Evolutionary conservation across 2,113 vertebrate genomes (phyloP), one percentile per base, ranked within the genome.

Genomic region (Thomomys bottae): DNA sequence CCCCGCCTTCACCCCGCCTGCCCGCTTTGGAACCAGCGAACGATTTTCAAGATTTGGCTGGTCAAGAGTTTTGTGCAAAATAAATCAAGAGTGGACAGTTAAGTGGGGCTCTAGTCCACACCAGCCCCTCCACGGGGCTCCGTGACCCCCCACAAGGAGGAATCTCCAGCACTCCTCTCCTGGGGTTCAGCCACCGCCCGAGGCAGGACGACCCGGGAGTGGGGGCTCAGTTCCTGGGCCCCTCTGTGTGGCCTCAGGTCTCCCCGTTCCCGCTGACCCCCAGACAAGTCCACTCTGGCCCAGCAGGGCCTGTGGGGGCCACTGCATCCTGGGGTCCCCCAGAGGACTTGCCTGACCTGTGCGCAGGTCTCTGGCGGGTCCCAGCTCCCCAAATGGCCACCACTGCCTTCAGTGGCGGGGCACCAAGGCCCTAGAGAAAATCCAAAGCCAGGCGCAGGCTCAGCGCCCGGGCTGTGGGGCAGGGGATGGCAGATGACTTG

Each of bases 11-110:
- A 49, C 70, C 85, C 68, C 9, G 34, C 45, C 57, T 2, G 71
- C 63, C 57, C 15, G 32, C 61, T 79, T 57, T 38, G 88, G 90
- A 86, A 87, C 83, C 90, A 95, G 92, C 88, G 70, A 84, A 88
- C 68, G 68, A 28, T 2, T 20, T 14, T 92, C 38, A 77, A 42
- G 30, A 92, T 96, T 92, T 94, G 95, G 94, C 94, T 94, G 42
- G 82, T 95, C 66, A 4, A 38, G 87, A 78, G 42, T 91, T 94
- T 94, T 96, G 93, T 95, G 96, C 93, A 96, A 93, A 93, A 93
- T 73, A 67, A 95, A 32, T 90, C 11, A 38, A 68, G 40, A 59
- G 38, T 15, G 42, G 17, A 30, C 26, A 42, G 3, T 24, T 78
- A 32, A 11, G 49, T 12, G 45, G 73, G 64, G 54, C 85, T 84